Base-by-base conservation (phyloP, 2,113 vertebrate species). In the Syrrhaptes paradoxus region DNA sequence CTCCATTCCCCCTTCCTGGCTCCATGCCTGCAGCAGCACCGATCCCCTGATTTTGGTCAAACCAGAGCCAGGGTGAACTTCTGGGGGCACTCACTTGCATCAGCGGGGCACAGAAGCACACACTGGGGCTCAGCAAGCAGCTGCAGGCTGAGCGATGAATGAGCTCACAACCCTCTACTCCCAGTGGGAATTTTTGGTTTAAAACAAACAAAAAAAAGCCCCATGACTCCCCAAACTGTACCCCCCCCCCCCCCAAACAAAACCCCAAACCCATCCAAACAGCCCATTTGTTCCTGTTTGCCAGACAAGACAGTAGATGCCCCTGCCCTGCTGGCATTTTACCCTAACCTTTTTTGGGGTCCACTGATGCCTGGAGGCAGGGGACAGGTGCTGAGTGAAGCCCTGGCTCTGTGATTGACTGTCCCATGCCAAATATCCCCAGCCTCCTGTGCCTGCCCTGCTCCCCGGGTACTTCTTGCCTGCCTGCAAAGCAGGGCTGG, bases 401-500 rank as follows among this genome's bases (percentile, higher is more conserved):
- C 51, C 13, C 32, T 2, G 7, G 25, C 46, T 66, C 45, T 46
- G 15, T 15, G 4, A 65, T 55, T 77, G 2, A 21, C 19, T 15
- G 17, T 43, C 80, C 49, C 32, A 20, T 4, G 5, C 26, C 22
- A 31, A 26, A 13, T 31, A 17, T 13, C 22, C 20, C 62, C 6
- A 0, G 22, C 11, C 4, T 70, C 31, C 26, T 0, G 2, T 2
- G 5, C 19, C 22, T 1, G 1, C 29, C 36, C 25, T 0, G 0
- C 25, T 78, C 4, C 8, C 10, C 22, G 26, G 38, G 38, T 13
- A 13, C 24, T 17, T 48, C 48, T 66, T 52, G 21, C 45, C 25
- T 52, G 14, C 31, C 52, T 32, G 36, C 43, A 16, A 0, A 29
- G 45, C 49, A 85, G 16, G 12, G 61, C 59, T 75, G 62, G 32